Conservation (phyloP, 2,797 vertebrate genomes). For the Sphenodon punctatus region DNA sequence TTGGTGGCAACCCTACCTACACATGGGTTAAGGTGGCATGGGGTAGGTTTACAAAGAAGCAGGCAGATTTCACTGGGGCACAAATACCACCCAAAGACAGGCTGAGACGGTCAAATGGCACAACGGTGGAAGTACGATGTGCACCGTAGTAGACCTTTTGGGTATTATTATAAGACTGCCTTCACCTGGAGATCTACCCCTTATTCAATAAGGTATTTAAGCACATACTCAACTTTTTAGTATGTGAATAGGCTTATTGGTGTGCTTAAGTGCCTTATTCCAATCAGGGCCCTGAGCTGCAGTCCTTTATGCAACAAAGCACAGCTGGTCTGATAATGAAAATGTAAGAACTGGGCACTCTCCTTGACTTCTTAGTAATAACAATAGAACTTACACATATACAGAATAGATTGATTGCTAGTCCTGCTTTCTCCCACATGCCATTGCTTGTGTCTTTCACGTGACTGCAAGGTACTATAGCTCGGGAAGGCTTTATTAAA, state of each 20-base stretch:
- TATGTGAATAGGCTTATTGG: not conserved
- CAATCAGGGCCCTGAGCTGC: not conserved
- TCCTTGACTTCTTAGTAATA: not conserved
- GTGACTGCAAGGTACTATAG: not conserved
- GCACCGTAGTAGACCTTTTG: not conserved
- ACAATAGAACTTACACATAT: not conserved
- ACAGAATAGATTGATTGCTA: not conserved
- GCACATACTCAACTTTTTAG: not conserved
- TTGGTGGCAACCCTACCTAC: no score
- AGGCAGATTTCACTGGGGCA: not conserved
- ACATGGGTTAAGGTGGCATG: not conserved
- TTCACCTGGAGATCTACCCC: not conserved
- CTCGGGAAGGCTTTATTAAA: slow-evolving; percentile 1
- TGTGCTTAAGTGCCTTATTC: not conserved
- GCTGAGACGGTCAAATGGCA: not conserved
- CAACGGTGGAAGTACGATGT: not conserved
- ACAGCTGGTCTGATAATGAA: no score
- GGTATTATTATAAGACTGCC: not conserved
- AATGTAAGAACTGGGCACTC: not conserved
- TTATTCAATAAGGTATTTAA: not conserved
- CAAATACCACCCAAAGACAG: not conserved
- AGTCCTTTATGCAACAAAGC: not conserved
- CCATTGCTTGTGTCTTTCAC: not conserved
- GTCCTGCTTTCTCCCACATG: not conserved
- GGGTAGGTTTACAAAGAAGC: not conserved